A percentile compares a stretch with the other conserved stretches of the same genome.
Evolutionary conservation across 2,797 vertebrate species (phyloP).

Genomic region (Hozukius guyotensis): DNA sequence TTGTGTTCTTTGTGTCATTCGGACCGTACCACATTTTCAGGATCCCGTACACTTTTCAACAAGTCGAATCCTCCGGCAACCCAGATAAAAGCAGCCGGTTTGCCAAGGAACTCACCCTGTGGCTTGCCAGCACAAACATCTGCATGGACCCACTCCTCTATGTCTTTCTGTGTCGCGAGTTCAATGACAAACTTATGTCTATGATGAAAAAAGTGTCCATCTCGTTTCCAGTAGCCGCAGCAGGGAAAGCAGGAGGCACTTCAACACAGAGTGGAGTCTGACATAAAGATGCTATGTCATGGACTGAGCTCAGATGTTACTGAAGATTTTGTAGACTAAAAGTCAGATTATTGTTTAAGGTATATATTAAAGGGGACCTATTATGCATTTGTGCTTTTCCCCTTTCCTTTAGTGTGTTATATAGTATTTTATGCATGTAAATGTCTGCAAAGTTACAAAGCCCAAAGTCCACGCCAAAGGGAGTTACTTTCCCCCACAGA

Average conservation of each 20-base stretch:
- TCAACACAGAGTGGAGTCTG: not conserved
- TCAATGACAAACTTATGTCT: constrained; percentile 66
- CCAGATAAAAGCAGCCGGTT: constrained; percentile 51
- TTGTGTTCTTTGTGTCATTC: constrained; percentile 90
- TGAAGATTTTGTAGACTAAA: not conserved
- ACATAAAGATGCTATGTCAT: not conserved
- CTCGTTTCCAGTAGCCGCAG: not conserved
- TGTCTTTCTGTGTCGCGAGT: constrained; percentile 83
- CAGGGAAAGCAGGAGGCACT: not conserved
- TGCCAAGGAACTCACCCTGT: constrained; percentile 83
- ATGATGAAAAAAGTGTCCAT: constrained; percentile 25
- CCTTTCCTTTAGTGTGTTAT: too few species aligned
- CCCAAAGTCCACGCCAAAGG: too few species aligned
- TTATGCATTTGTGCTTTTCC: too few species aligned
- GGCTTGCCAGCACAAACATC: constrained; percentile 84
- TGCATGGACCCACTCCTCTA: constrained; percentile 91
- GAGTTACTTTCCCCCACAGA: too few species aligned
- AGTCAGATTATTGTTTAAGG: not conserved
- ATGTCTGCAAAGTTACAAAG: too few species aligned
- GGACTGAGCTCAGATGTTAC: not conserved
- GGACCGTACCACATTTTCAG: constrained; percentile 87
- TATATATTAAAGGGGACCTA: not conserved
- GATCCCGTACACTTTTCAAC: constrained; percentile 84
- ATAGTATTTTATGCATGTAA: too few species aligned
- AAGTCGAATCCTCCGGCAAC: constrained; percentile 65